These are phyloP conservation scores for Meliscaeva auricollis DNA, from an alignment of 2,888 invertebrate species.

Conservation along the genomic window DNA sequence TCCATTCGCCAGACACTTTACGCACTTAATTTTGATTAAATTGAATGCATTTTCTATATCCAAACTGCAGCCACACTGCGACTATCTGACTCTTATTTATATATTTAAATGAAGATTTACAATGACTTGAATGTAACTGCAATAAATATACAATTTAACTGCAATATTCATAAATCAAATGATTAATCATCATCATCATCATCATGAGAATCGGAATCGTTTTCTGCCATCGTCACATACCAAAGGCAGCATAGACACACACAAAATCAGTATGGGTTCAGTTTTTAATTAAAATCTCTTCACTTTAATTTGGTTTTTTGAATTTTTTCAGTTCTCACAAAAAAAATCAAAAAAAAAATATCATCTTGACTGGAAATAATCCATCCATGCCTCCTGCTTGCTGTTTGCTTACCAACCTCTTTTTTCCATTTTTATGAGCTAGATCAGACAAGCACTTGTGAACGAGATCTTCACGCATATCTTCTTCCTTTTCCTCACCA, in stretches of 20 bases:
- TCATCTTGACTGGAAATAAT: slow-evolving; percentile 32
- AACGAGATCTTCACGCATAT: slow-evolving; percentile 31
- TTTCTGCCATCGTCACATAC: background rate
- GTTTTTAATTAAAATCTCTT: slow-evolving; percentile 73
- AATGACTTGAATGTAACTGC: slow-evolving; percentile 68
- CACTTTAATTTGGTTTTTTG: slow-evolving; percentile 51
- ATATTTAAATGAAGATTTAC: slow-evolving; percentile 72
- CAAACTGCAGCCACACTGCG: background rate
- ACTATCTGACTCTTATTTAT: background rate
- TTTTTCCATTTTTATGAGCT: background rate
- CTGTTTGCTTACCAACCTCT: background rate
- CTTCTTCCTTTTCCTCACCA: background rate
- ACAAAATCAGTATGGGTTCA: slow-evolving; percentile 44
- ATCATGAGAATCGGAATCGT: background rate
- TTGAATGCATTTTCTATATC: slow-evolving; percentile 51
- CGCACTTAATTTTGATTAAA: slow-evolving; percentile 39
- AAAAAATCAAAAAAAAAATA: slow-evolving; percentile 13
- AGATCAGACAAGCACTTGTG: slow-evolving; percentile 15
- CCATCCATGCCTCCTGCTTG: no score
- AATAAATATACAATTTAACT: slow-evolving; percentile 75
- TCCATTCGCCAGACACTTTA: slow-evolving; percentile 24
- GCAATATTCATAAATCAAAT: slow-evolving; percentile 74
- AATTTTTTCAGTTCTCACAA: slow-evolving; percentile 30
- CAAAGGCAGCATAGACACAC: slow-evolving; percentile 2
- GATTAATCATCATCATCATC: slow-evolving; percentile 63